Percentiles rank a stretch among this genome's conserved stretches.
phyloP scores from a whole-genome alignment of 2,797 vertebrate genomes.

The Rhinophrynus dorsalis region DNA sequence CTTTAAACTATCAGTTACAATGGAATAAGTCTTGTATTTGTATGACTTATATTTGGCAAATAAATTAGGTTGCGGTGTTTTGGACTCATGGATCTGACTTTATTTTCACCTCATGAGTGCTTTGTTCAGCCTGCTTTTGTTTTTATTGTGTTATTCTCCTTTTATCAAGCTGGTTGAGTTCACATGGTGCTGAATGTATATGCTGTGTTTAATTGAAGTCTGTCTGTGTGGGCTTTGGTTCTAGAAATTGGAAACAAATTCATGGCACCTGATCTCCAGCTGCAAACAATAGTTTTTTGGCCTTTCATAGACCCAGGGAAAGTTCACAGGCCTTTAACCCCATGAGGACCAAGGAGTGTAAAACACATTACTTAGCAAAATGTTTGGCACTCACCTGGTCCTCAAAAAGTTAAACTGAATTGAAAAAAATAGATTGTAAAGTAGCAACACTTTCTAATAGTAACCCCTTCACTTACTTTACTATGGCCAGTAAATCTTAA shows the following conservation, averaged over 20 bases:
- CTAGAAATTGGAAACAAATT: neutral
- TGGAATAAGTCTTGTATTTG: neutral
- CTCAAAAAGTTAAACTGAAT: no score
- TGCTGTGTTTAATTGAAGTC: neutral
- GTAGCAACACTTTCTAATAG: no score
- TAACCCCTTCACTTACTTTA: no score
- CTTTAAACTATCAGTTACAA: neutral
- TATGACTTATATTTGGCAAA: neutral
- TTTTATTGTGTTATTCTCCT: neutral
- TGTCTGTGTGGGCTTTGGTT: neutral
- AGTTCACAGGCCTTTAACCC: no score
- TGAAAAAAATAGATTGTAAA: no score
- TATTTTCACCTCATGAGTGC: neutral
- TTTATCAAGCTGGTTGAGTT: neutral
- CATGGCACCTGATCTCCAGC: neutral
- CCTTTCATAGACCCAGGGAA: no score
- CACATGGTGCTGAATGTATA: neutral
- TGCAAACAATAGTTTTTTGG: neutral
- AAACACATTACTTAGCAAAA: no score
- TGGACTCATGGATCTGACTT: neutral
- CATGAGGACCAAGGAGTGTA: no score
- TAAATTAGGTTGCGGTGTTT: neutral
- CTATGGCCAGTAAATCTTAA: no score
- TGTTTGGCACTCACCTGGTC: no score
- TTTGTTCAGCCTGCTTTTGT: neutral